Conservation (phyloP, 2,113 vertebrate species). For the Myocastor coypus region DNA sequence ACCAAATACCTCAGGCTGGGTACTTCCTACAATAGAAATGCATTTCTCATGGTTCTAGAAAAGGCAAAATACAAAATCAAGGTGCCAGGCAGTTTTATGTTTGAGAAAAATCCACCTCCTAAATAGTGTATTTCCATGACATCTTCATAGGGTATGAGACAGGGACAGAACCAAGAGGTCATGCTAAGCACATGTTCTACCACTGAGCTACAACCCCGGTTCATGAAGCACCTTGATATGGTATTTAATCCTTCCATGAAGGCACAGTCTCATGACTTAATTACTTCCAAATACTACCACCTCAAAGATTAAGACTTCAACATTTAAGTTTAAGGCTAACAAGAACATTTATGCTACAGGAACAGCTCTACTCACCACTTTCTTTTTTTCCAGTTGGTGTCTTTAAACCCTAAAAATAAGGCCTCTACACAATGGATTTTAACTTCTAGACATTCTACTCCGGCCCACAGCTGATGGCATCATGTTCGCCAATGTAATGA, state of each 20-base stretch:
- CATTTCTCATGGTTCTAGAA: not conserved
- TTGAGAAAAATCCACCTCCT: not conserved
- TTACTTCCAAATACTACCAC: not conserved
- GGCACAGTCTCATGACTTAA: not conserved
- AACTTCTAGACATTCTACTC: not conserved
- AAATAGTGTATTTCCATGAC: not conserved
- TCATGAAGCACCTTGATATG: not conserved
- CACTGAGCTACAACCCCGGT: not conserved
- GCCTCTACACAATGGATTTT: not conserved
- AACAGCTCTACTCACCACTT: not conserved
- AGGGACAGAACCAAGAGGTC: not conserved
- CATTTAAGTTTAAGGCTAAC: not conserved
- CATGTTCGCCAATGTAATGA: slow-evolving; percentile 38
- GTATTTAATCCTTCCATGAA: not conserved
- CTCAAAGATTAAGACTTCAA: not conserved
- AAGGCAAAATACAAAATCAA: not conserved
- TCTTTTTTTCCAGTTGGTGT: not conserved
- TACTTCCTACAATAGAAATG: not conserved
- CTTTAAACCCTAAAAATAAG: not conserved
- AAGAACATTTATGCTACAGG: not conserved
- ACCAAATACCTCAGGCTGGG: not conserved
- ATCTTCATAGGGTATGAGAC: not conserved
- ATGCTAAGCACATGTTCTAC: not conserved
- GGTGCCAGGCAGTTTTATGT: not conserved
- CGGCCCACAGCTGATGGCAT: slow-evolving; percentile 20